phyloP scores from a whole-genome alignment of 1,140 invertebrate genomes.

The Eumaeus atala region DNA sequence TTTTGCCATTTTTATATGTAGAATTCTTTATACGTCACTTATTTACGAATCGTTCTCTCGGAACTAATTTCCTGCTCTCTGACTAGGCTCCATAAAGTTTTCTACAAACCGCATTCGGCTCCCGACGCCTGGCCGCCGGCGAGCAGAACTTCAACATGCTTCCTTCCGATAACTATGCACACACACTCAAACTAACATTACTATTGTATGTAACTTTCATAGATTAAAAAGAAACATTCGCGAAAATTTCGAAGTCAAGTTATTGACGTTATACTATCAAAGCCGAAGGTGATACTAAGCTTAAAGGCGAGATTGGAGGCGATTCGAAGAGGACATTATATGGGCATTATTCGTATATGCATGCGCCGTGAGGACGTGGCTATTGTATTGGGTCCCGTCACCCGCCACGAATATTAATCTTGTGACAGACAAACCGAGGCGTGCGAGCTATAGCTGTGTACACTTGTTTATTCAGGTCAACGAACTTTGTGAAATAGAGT shows the following conservation, averaged over 20 bases:
- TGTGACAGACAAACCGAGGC: constrained; percentile 41
- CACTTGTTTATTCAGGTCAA: constrained; percentile 48
- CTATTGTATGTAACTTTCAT: not conserved
- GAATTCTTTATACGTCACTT: not conserved
- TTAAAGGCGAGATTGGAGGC: constrained; percentile 37
- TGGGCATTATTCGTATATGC: constrained; percentile 70
- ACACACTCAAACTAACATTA: not conserved
- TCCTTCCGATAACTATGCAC: constrained; percentile 28
- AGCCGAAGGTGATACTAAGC: constrained; percentile 54
- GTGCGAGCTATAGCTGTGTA: constrained; percentile 33
- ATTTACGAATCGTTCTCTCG: not conserved
- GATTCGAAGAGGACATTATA: constrained; percentile 69
- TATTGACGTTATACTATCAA: constrained; percentile 31
- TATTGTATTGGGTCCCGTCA: constrained; percentile 52
- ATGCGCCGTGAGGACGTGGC: constrained; percentile 55
- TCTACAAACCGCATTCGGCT: constrained; percentile 63
- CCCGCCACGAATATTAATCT: constrained; percentile 68
- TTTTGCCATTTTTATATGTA: not conserved
- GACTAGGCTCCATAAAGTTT: not conserved
- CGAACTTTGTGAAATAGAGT: constrained; percentile 34
- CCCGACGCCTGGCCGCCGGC: constrained; percentile 75
- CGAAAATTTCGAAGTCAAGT: not conserved
- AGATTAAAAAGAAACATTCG: not conserved
- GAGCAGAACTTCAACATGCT: constrained; percentile 82
- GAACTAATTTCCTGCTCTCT: not conserved